These are phyloP conservation scores for Bombus waltoni DNA, from an alignment of 1,140 invertebrate species.

Conservation along the genomic window DNA sequence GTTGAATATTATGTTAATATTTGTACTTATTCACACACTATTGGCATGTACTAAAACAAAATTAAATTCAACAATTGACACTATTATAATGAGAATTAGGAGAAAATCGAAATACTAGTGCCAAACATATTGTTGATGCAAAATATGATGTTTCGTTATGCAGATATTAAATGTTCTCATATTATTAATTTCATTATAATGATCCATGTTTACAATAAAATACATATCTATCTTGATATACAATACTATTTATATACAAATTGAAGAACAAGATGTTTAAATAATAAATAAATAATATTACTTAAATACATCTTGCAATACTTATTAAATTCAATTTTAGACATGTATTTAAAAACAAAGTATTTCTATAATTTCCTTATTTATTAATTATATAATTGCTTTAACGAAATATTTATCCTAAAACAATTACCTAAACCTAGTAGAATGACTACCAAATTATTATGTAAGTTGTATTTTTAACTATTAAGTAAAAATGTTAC, in stretches of 20 bases:
- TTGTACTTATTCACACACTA: slow-evolving; percentile 18
- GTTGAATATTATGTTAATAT: slow-evolving; percentile 15
- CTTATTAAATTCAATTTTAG: not conserved
- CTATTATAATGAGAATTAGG: not conserved
- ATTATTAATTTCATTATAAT: slow-evolving; percentile 1
- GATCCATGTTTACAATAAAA: slow-evolving; percentile 2
- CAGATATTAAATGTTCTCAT: not conserved
- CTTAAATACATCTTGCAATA: not conserved
- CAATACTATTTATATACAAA: slow-evolving; percentile 16
- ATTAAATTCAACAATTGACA: not conserved
- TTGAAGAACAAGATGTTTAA: not conserved
- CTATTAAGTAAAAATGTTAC: slow-evolving; percentile 37
- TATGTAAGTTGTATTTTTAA: slow-evolving; percentile 19
- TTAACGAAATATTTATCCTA: slow-evolving; percentile 21
- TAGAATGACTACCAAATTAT: slow-evolving; percentile 41
- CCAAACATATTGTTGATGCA: not conserved
- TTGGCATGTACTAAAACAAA: slow-evolving; percentile 28
- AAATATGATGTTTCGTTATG: not conserved
- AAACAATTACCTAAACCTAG: slow-evolving; percentile 26
- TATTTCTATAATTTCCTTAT: not conserved
- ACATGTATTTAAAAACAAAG: not conserved
- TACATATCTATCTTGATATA: not conserved
- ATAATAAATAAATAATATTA: slow-evolving; percentile 8
- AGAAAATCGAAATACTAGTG: slow-evolving; percentile 14
- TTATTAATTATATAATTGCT: not conserved